A percentile compares a stretch with the other conserved stretches of the same genome.
These are phyloP conservation scores for Atractosteus spatula DNA, from an alignment of 2,113 vertebrate genomes.

Conservation along the genomic window DNA sequence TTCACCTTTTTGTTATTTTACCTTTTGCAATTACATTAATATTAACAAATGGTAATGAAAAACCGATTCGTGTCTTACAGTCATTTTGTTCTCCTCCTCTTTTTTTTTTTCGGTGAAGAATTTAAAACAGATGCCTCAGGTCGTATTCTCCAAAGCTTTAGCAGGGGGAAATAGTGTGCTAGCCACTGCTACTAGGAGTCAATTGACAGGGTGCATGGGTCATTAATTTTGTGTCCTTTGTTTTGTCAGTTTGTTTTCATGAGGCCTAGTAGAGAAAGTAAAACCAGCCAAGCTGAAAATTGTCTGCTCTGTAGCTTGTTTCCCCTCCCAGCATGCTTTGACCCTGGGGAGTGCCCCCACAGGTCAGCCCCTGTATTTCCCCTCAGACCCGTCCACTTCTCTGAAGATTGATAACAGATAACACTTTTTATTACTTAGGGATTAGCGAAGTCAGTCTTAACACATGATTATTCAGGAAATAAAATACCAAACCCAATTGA, in stretches of 20 bases:
- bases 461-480: conserved; percentile 5
- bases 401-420: conserved; percentile 73
- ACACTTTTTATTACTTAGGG: conserved; percentile 33
- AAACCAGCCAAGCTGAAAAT: conserved; percentile 99
- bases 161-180: conserved; percentile 64
- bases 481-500: conserved; percentile 6
- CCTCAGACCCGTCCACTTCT: conserved; percentile 61
- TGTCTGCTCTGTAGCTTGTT: conserved; percentile 96
- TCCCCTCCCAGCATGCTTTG: conserved; percentile 84
- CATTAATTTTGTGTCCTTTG: conserved; percentile 99
- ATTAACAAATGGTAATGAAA: conserved; percentile 83
- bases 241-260: conserved; percentile 99
- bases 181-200: conserved; percentile 84
- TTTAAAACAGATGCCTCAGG: conserved; percentile 78
- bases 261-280: conserved; percentile 93
- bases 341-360: conserved; percentile 67
- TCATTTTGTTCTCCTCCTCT: conserved; percentile 49
- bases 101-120: conserved; percentile 68
- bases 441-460: conserved; percentile 4
- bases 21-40: conserved; percentile 71
- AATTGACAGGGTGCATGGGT: conserved; percentile 89
- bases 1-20: conserved; percentile 46
- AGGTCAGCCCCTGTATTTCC: conserved; percentile 74
- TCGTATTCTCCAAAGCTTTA: conserved; percentile 62
- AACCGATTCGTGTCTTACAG: conserved; percentile 70